These are phyloP conservation scores for Camelus dromedarius DNA, from an alignment of 2,113 vertebrate species.

Conservation along the genomic window DNA sequence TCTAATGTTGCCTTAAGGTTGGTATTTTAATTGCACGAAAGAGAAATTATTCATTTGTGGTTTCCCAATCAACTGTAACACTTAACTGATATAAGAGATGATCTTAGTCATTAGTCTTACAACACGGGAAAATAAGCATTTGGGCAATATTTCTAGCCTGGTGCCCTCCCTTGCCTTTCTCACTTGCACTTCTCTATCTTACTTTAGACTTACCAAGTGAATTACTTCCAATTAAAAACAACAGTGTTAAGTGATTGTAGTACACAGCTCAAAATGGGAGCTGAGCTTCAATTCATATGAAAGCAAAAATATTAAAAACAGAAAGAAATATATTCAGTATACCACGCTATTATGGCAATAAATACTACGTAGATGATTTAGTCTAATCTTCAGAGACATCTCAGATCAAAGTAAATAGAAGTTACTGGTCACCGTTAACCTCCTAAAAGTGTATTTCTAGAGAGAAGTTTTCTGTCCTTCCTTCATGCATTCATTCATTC, in stretches of 20 bases:
- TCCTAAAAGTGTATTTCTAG: neutral
- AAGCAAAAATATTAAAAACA: conserved; percentile 29
- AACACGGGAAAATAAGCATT: conserved; percentile 29
- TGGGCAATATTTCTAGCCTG: neutral
- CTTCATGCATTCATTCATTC: neutral
- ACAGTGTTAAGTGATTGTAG: neutral
- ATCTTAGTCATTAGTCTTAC: neutral
- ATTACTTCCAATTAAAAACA: conserved; percentile 29
- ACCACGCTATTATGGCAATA: neutral
- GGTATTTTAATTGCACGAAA: conserved; percentile 69
- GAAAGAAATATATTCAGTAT: neutral
- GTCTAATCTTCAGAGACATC: neutral
- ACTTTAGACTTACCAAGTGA: neutral
- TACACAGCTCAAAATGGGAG: neutral
- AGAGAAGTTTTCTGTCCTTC: neutral
- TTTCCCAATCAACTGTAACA: conserved; percentile 40
- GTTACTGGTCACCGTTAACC: neutral
- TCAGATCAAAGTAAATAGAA: conserved; percentile 27
- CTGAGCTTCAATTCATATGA: neutral
- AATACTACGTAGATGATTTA: neutral
- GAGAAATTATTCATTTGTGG: conserved; percentile 50
- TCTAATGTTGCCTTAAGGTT: conserved; percentile 54
- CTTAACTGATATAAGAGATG: neutral
- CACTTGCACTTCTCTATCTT: neutral
- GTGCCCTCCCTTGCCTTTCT: neutral